Evolutionary conservation across 1,140 invertebrate genomes (phyloP).

Genomic region (Scaptodrosophila lebanonensis): DNA sequence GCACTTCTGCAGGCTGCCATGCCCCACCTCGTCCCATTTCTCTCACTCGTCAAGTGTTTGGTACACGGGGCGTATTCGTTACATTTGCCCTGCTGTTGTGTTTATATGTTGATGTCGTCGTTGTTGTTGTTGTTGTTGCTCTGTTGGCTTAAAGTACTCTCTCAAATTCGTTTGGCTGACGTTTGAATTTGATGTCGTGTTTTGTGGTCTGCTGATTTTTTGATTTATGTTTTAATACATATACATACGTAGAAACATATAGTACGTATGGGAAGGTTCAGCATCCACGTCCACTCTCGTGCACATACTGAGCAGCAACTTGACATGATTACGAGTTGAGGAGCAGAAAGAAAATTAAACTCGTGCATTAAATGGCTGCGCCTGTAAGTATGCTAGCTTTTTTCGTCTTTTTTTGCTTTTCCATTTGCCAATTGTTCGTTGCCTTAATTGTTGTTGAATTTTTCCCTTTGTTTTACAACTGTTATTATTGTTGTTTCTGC

Average conservation of each 20-base stretch:
- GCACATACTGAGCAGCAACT: conserved; percentile 7
- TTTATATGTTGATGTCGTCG: too few species aligned
- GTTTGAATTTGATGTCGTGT: conserved; percentile 48
- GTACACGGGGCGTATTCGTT: conserved; percentile 48
- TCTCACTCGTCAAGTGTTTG: conserved; percentile 24
- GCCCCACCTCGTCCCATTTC: conserved; percentile 16
- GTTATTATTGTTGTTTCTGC: not conserved
- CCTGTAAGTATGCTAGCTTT: too few species aligned
- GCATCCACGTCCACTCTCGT: not conserved
- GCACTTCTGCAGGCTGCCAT: conserved; percentile 52
- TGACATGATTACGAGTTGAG: conserved; percentile 4
- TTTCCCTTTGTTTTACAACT: not conserved
- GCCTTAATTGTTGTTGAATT: not conserved
- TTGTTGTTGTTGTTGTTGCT: too few species aligned
- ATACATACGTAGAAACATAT: too few species aligned
- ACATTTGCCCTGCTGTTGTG: conserved; percentile 16
- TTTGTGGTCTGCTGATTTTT: conserved; percentile 50
- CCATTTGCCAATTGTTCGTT: not conserved
- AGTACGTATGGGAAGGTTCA: too few species aligned
- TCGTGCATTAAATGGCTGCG: too few species aligned
- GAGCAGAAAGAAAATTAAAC: too few species aligned
- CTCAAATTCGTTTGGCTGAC: conserved; percentile 60
- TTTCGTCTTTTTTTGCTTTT: not conserved
- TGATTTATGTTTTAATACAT: conserved; percentile 23
- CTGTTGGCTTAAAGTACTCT: conserved; percentile 10